Conservation (phyloP, 2,797 vertebrate species). For the Pangasius larnaudii region DNA sequence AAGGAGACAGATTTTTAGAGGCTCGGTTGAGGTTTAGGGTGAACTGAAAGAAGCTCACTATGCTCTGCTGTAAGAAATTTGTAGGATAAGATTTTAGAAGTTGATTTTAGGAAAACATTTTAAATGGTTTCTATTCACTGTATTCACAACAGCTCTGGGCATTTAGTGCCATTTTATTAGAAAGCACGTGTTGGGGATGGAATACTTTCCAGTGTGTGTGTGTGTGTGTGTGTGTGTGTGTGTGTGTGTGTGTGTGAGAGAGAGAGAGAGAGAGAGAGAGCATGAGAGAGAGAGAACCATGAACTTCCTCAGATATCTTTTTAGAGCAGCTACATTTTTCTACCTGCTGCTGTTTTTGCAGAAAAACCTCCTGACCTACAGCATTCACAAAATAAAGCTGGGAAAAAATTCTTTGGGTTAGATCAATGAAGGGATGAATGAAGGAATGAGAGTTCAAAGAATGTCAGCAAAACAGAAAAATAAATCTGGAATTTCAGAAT, state of each 20-base stretch:
- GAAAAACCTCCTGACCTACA: slow-evolving; percentile 21
- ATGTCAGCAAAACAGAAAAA: background rate
- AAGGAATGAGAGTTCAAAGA: slow-evolving; percentile 26
- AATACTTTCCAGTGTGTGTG: background rate
- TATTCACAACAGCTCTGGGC: background rate
- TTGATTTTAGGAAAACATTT: background rate
- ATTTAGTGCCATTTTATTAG: too few relatives aligned
- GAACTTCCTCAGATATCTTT: slow-evolving; percentile 10
- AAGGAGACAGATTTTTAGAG: slow-evolving; percentile 22
- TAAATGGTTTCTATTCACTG: background rate
- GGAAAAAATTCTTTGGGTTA: background rate
- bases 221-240: background rate
- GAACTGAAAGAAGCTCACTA: background rate
- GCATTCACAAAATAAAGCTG: background rate
- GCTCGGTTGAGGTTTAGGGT: background rate
- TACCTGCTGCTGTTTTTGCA: slow-evolving; percentile 16
- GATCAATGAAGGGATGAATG: slow-evolving; percentile 18
- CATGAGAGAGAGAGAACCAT: background rate
- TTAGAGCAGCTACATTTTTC: slow-evolving; percentile 29
- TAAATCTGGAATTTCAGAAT: background rate
- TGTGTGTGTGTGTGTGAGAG: background rate
- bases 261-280: background rate
- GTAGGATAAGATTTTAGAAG: background rate
- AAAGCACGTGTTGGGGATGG: background rate
- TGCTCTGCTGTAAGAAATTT: background rate